Evolutionary conservation across 2,888 invertebrate genomes (phyloP), one percentile per base, ranked within the genome.

Genomic region (Leptogaster cylindrica): DNA sequence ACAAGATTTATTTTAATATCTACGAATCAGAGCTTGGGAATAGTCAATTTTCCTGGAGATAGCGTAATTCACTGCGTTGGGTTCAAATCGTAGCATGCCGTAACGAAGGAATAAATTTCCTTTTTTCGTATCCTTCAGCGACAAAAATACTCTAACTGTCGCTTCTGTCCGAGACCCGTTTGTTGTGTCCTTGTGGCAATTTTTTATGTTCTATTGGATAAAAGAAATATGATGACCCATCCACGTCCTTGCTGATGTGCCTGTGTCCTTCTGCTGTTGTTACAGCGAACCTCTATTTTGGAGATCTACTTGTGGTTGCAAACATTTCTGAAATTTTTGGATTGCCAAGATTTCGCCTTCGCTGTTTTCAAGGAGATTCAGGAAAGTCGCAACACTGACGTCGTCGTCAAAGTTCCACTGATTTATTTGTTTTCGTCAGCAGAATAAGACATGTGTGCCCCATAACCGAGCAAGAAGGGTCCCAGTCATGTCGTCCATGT

Each of bases 351-450:
- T n/a, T n/a, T n/a, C n/a, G n/a, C n/a, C n/a, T n/a, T n/a, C n/a
- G n/a, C n/a, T n/a, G n/a, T n/a, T n/a, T 7, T 23, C 8, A 20
- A 46, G 20, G 23, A 55, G 58, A 41, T 41, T 58, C 41, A 23
- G 41, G 48, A 23, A 18, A 52, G 67, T 68, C 68, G 48, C 55
- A 68, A 36, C 55, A 64, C 44, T 68, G 68, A 66, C 68, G 55
- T 66, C 61, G 70, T 70, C 68, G 65, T 70, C 70, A 68, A 70
- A 70, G 68, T 70, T 68, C 65, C 36, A 18, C 65, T 70, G 70
- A 70, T 70, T 70, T 70, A 70, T 70, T 68, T 70, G 70, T 70
- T 70, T 70, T 70, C 68, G 70, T 70, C 70, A 70, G 70, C 70
- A 70, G 46, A 70, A 70, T 68, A 70, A 68, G 66, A 67, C 66